A percentile compares a stretch with the other conserved stretches of the same genome.
Conservation (phyloP, 2,113 vertebrate species). For the Dryoscopus gambensis region DNA sequence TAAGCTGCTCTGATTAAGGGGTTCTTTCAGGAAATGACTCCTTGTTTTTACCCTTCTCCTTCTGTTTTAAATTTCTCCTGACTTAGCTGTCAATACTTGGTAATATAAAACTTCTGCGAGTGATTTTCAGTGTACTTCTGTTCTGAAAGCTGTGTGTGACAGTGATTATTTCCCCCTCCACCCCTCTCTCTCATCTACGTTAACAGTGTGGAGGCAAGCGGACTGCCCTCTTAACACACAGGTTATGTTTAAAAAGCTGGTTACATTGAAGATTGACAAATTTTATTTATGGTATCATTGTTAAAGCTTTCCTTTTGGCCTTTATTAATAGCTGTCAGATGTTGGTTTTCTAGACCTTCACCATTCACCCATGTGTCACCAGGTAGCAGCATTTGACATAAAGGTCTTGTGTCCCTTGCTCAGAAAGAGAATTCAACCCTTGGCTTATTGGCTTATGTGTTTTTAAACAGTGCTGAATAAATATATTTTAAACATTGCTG, state of each 20-base stretch:
- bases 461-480: neutral
- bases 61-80: neutral
- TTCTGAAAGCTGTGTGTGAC: neutral
- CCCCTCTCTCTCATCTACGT: neutral
- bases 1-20: neutral
- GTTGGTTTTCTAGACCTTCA: neutral
- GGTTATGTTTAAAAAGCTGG: neutral
- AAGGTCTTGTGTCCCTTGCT: neutral
- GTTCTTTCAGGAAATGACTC: neutral
- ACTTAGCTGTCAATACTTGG: neutral
- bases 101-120: neutral
- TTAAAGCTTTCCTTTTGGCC: neutral
- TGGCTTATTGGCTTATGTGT: neutral
- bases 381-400: neutral
- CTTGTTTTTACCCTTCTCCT: too few species aligned
- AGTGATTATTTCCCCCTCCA: neutral
- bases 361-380: fast-evolving
- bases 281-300: neutral
- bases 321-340: neutral
- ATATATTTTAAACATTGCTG: neutral
- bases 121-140: neutral
- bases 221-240: neutral
- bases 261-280: neutral
- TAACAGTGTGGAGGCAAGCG: neutral
- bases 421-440: neutral